Conservation (phyloP, 2,113 vertebrate genomes). For the Coreoperca whiteheadi region DNA sequence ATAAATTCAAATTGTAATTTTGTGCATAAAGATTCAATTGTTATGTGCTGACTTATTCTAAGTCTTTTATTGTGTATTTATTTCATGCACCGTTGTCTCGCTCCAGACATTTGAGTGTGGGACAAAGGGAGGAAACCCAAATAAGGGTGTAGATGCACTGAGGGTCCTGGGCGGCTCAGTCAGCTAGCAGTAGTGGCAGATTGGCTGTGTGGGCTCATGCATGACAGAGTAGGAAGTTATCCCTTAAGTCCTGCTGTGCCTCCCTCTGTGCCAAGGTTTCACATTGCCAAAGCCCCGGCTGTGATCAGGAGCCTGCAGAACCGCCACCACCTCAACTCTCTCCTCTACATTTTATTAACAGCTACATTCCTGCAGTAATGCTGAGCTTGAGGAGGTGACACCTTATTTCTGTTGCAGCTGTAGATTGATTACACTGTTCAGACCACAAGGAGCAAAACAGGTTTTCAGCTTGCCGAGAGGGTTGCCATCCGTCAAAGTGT, state of each 20-base stretch:
- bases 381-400: conserved; percentile 28
- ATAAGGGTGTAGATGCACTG: conserved; percentile 27
- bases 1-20: neutral
- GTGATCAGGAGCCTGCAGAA: conserved; percentile 58
- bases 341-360: neutral
- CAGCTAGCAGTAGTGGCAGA: conserved; percentile 71
- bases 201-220: conserved; percentile 78
- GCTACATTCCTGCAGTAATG: conserved; percentile 32
- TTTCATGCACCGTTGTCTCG: neutral
- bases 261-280: conserved; percentile 60
- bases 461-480: conserved; percentile 5
- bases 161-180: conserved; percentile 45
- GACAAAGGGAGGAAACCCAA: conserved; percentile 28
- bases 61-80: neutral
- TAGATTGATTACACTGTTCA: neutral
- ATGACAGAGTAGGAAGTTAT: conserved; percentile 71
- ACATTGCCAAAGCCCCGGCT: conserved; percentile 57
- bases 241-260: conserved; percentile 62
- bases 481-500: conserved; percentile 13
- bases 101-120: neutral
- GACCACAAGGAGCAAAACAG: neutral
- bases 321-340: conserved; percentile 23
- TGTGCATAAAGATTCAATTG: neutral
- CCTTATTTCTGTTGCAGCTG: conserved; percentile 17
- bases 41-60: neutral